These are phyloP conservation scores for Bugulina stolonifera DNA, from an alignment of 2,888 invertebrate genomes.

Conservation along the genomic window DNA sequence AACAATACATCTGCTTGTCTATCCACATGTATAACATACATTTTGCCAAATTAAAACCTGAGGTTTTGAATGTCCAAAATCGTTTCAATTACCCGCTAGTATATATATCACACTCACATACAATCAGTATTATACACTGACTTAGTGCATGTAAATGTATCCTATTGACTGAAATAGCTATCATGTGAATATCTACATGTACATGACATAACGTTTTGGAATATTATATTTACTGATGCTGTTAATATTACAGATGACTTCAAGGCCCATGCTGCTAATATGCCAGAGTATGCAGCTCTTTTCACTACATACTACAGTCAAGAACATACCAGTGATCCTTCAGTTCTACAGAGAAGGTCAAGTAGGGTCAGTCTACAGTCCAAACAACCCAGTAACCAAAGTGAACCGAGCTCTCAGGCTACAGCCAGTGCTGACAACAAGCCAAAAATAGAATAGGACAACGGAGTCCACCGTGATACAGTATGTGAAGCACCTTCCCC, in stretches of 20 bases:
- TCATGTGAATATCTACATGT: too few relatives aligned
- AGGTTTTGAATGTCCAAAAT: too few relatives aligned
- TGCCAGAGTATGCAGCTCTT: conserved; percentile 52
- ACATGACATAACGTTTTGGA: too few relatives aligned
- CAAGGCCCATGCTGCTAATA: conserved; percentile 41
- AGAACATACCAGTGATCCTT: not conserved
- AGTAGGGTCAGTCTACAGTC: not conserved
- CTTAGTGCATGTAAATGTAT: too few relatives aligned
- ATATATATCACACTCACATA: too few relatives aligned
- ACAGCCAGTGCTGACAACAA: not conserved
- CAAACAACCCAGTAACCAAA: not conserved
- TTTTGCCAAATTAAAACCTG: too few relatives aligned
- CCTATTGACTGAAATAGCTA: too few relatives aligned
- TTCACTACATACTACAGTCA: conserved; percentile 41
- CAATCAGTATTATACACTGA: too few relatives aligned
- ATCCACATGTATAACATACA: too few relatives aligned
- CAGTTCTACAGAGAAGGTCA: not conserved
- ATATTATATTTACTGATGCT: not conserved
- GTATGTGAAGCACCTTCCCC: not conserved
- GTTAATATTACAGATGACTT: conserved; percentile 47
- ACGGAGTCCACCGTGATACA: not conserved
- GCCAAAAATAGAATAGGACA: not conserved
- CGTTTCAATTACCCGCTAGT: too few relatives aligned
- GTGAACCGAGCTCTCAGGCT: not conserved
- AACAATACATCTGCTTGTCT: too few relatives aligned